Evolutionary conservation across 2,797 vertebrate species (phyloP).

Genomic region (Oreonectes daqikongensis): DNA sequence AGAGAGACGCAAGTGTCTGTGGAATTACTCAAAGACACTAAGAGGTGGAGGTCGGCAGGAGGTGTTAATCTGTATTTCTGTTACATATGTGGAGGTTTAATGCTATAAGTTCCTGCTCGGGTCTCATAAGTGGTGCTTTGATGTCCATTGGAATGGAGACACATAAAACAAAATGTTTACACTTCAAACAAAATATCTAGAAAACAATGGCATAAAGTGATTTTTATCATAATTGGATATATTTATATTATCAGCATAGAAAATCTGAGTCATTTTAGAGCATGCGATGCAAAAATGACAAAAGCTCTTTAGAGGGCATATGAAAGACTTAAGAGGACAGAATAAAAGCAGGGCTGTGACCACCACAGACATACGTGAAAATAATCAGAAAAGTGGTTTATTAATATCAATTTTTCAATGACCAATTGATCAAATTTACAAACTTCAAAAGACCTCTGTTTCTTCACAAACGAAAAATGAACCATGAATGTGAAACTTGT

Average conservation of each 20-base stretch:
- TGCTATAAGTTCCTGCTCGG: neutral
- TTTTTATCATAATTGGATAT: neutral
- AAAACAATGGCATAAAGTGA: neutral
- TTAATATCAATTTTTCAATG: neutral
- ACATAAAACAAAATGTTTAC: slow-evolving; percentile 1
- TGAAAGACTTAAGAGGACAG: too few relatives aligned
- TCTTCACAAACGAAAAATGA: too few relatives aligned
- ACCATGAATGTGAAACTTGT: too few relatives aligned
- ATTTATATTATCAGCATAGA: too few relatives aligned
- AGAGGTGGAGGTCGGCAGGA: neutral
- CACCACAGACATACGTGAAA: neutral
- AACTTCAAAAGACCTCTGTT: neutral
- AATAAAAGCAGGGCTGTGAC: neutral
- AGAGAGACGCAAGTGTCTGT: slow-evolving; percentile 10
- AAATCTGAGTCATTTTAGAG: neutral
- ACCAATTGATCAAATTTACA: neutral
- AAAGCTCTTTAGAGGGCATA: too few relatives aligned
- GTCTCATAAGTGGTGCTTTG: slow-evolving; percentile 20
- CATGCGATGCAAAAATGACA: neutral
- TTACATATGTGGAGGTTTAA: slow-evolving; percentile 3
- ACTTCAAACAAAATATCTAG: neutral
- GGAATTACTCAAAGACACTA: slow-evolving; percentile 19
- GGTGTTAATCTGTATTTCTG: neutral
- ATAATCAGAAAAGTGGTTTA: neutral
- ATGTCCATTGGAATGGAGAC: neutral